These are phyloP conservation scores for Meghimatium bilineatum DNA, from an alignment of 2,888 invertebrate species.

Conservation along the genomic window DNA sequence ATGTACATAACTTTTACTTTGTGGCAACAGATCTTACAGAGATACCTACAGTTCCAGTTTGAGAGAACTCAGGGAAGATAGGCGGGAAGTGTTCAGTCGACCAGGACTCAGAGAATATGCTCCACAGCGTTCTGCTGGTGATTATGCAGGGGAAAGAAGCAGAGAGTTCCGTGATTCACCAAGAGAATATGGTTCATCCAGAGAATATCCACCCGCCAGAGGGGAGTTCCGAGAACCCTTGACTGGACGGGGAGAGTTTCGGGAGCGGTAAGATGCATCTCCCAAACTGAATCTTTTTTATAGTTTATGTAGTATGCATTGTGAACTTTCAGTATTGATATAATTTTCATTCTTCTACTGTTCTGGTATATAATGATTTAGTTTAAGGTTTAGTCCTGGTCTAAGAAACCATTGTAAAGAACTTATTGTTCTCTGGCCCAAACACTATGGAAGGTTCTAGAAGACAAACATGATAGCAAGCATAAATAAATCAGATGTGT, in stretches of 20 bases:
- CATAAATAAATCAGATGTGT: too few species aligned
- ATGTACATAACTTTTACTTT: not conserved
- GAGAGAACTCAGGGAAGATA: constrained; percentile 41
- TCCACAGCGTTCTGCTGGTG: constrained; percentile 14
- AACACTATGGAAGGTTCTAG: too few species aligned
- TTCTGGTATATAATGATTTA: too few species aligned
- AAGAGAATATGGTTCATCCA: constrained; percentile 25
- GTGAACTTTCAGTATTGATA: too few species aligned
- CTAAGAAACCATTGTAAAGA: too few species aligned
- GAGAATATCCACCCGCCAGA: constrained; percentile 29
- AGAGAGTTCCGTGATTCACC: constrained; percentile 35
- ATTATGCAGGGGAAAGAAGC: constrained; percentile 29
- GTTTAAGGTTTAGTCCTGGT: too few species aligned
- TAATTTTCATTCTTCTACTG: too few species aligned
- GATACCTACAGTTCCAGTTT: constrained; percentile 27
- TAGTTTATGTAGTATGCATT: too few species aligned
- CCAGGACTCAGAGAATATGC: constrained; percentile 30
- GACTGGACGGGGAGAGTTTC: constrained; percentile 20
- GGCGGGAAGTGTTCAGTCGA: constrained; percentile 24
- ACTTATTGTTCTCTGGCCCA: too few species aligned
- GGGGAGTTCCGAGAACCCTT: constrained; percentile 39
- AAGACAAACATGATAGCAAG: too few species aligned
- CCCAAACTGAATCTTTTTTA: not conserved
- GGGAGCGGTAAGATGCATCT: constrained; percentile 17
- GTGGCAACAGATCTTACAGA: constrained; percentile 27